Conservation (phyloP, 1,140 invertebrate genomes). For the Polypedilum vanderplanki region DNA sequence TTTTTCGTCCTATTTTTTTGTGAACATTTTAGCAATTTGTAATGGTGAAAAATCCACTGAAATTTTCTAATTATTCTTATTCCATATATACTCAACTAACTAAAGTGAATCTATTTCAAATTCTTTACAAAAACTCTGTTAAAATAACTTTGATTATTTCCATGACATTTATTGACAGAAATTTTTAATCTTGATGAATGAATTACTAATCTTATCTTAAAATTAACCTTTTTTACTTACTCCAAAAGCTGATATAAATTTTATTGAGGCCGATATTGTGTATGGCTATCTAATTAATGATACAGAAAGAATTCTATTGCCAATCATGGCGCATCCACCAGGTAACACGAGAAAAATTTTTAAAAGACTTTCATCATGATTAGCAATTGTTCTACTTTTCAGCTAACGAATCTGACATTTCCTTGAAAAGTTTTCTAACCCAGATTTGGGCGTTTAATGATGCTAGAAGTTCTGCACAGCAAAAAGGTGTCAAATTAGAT, state of each 20-base stretch:
- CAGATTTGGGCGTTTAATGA: slow-evolving; percentile 49
- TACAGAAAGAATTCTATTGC: slow-evolving; percentile 45
- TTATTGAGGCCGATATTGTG: slow-evolving; percentile 85
- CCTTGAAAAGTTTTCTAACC: slow-evolving; percentile 63
- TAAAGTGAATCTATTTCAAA: too few species aligned
- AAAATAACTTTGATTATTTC: slow-evolving; percentile 46
- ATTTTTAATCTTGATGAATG: neutral
- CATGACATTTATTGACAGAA: neutral
- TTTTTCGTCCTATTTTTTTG: too few species aligned
- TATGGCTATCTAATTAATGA: slow-evolving; percentile 50
- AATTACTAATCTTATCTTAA: neutral
- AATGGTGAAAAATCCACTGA: too few species aligned
- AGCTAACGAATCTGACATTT: slow-evolving; percentile 59
- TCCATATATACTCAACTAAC: too few species aligned
- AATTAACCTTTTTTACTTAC: slow-evolving; percentile 33
- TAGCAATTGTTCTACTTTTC: neutral
- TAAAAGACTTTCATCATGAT: neutral
- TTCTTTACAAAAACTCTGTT: neutral
- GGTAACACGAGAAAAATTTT: slow-evolving; percentile 38
- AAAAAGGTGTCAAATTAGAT: slow-evolving; percentile 78
- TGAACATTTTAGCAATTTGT: too few species aligned
- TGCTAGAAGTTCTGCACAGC: slow-evolving; percentile 36
- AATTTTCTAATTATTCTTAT: too few species aligned
- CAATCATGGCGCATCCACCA: slow-evolving; percentile 84
- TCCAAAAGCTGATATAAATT: slow-evolving; percentile 55